Percentiles rank a stretch among this genome's conserved stretches.
Evolutionary conservation across 2,797 vertebrate genomes (phyloP).

Genomic region (Cuniculus paca): DNA sequence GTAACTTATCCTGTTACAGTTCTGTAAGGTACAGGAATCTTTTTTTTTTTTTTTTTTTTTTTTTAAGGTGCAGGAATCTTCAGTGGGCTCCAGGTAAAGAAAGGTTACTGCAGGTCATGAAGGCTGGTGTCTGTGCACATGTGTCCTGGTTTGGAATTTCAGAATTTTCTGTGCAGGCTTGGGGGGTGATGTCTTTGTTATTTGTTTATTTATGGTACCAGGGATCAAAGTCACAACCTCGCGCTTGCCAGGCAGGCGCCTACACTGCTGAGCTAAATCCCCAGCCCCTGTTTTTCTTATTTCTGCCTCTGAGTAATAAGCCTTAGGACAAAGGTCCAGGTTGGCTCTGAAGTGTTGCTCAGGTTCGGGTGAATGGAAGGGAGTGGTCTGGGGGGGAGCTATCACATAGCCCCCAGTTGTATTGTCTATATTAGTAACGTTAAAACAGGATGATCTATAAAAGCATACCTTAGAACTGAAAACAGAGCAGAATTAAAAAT

Average conservation of each 20-base stretch:
- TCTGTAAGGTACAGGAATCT: background rate
- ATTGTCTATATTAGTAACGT: background rate
- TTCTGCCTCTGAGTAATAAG: background rate
- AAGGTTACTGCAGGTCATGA: background rate
- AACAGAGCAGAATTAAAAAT: constrained; percentile 11
- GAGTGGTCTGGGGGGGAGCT: background rate
- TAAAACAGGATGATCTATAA: background rate
- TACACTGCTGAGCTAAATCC: too few relatives aligned
- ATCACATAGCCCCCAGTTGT: background rate
- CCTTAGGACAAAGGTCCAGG: background rate
- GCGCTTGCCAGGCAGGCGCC: too few relatives aligned
- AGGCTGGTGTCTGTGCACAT: background rate
- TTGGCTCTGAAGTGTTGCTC: background rate
- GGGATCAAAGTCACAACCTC: too few relatives aligned
- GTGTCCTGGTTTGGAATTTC: background rate
- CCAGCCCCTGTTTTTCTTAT: background rate
- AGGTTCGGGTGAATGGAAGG: background rate
- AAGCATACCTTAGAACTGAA: background rate
- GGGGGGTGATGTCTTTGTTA: background rate
- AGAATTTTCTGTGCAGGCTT: background rate
- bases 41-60: too few relatives aligned
- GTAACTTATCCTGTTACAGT: background rate
- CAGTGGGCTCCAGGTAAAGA: background rate
- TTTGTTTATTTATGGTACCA: too few relatives aligned
- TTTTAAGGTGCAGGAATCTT: too few relatives aligned